phyloP scores from a whole-genome alignment of 2,797 vertebrate genomes.

The Rhinogobio ventralis region DNA sequence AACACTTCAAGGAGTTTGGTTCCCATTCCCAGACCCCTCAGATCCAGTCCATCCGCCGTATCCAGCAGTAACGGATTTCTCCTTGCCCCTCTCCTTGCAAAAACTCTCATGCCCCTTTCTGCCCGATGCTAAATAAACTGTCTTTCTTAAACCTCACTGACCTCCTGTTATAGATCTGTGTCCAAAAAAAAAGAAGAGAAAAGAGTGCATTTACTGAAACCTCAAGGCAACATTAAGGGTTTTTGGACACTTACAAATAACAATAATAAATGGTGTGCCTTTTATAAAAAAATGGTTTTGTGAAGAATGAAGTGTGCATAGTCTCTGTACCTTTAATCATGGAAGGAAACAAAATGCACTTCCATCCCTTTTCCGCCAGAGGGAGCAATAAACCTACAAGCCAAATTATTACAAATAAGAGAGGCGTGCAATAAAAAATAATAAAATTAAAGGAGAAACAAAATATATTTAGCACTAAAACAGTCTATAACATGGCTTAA shows the following conservation, averaged over 20 bases:
- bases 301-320: neutral
- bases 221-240: neutral
- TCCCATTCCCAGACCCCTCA: conserved; percentile 92
- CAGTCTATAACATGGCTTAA: neutral
- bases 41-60: conserved; percentile 93
- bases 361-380: conserved; percentile 23
- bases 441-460: neutral
- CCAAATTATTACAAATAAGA: neutral
- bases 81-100: conserved; percentile 57
- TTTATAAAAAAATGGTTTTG: neutral
- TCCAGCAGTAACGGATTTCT: conserved; percentile 85
- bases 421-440: neutral
- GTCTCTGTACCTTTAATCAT: neutral
- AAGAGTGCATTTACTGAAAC: neutral
- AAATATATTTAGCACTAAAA: neutral
- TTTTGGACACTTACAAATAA: neutral
- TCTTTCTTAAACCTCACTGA: conserved; percentile 79
- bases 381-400: conserved; percentile 16
- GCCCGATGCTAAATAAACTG: conserved; percentile 81
- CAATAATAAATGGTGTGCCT: neutral
- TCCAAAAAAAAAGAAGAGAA: neutral
- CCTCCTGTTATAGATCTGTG: conserved; percentile 59
- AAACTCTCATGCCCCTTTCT: conserved; percentile 64
- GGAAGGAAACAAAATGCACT: neutral
- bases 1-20: conserved; percentile 91